Conservation (phyloP, 2,888 invertebrate species). For the Blastobasis adustella region DNA sequence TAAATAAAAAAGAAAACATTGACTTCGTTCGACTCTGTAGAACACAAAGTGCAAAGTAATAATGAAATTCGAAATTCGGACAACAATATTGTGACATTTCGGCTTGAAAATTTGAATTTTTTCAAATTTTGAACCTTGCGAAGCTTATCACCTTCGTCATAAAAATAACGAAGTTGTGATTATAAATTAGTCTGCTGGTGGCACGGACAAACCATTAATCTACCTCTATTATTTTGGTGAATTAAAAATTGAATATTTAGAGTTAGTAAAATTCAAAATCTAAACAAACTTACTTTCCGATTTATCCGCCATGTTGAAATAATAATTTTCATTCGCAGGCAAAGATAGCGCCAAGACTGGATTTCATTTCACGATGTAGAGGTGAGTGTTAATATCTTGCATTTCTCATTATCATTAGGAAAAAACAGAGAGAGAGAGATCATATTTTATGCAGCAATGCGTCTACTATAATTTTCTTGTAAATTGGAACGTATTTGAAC, state of each 20-base stretch:
- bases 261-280: conserved; percentile 26
- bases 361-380: no score
- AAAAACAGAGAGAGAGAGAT: no score
- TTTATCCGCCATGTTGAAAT: conserved; percentile 86
- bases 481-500: no score
- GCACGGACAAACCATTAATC: no score
- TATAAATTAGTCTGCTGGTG: not conserved
- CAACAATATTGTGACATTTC: conserved; percentile 46
- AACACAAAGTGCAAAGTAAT: not conserved
- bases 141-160: conserved; percentile 27
- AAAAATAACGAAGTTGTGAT: conserved; percentile 17
- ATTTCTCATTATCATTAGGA: not conserved
- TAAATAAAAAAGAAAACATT: no score
- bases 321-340: conserved; percentile 21
- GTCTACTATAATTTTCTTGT: no score
- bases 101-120: conserved; percentile 65
- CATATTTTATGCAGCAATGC: no score
- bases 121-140: conserved; percentile 71
- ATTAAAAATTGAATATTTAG: no score
- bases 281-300: conserved; percentile 83
- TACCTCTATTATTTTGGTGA: no score
- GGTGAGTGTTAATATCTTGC: not conserved
- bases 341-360: conserved; percentile 60
- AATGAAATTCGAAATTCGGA: conserved; percentile 30
- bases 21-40: no score